phyloP scores from a whole-genome alignment of 2,888 invertebrate species.

The Amblyjoppa fuscipennis region DNA sequence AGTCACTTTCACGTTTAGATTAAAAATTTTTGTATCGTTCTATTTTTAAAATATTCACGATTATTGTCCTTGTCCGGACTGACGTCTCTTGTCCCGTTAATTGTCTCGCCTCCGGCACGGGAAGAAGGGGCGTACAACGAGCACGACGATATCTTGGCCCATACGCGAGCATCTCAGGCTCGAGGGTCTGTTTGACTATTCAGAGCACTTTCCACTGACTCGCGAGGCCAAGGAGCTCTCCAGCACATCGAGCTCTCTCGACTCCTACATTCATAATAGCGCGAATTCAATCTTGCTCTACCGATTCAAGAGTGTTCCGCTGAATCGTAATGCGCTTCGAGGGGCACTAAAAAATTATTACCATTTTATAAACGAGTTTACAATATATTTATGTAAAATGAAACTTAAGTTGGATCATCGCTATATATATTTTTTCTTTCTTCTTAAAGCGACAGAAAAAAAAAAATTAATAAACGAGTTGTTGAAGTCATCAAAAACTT shows the following conservation, averaged over 20 bases:
- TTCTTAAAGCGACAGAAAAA: too few relatives aligned
- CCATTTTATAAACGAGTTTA: background rate
- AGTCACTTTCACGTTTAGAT: background rate
- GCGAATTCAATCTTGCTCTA: conserved; percentile 47
- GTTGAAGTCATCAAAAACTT: too few relatives aligned
- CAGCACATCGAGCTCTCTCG: conserved; percentile 24
- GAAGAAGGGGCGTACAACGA: conserved; percentile 1
- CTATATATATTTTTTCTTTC: background rate
- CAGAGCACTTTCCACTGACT: conserved; percentile 55
- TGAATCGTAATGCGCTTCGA: conserved; percentile 35
- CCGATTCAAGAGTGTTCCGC: background rate
- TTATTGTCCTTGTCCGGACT: background rate
- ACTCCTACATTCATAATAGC: conserved; percentile 27
- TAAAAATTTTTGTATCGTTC: background rate
- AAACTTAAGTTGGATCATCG: background rate
- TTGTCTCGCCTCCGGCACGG: background rate
- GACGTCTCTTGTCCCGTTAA: background rate
- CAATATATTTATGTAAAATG: background rate
- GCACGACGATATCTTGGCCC: background rate
- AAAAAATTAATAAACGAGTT: too few relatives aligned
- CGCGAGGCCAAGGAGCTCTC: conserved; percentile 39
- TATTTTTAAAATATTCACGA: background rate
- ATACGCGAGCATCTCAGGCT: conserved; percentile 14
- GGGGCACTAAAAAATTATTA: background rate
- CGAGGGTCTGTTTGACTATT: conserved; percentile 57